Base-by-base conservation (phyloP, 2,113 vertebrate species). In the Corapipo altera region DNA sequence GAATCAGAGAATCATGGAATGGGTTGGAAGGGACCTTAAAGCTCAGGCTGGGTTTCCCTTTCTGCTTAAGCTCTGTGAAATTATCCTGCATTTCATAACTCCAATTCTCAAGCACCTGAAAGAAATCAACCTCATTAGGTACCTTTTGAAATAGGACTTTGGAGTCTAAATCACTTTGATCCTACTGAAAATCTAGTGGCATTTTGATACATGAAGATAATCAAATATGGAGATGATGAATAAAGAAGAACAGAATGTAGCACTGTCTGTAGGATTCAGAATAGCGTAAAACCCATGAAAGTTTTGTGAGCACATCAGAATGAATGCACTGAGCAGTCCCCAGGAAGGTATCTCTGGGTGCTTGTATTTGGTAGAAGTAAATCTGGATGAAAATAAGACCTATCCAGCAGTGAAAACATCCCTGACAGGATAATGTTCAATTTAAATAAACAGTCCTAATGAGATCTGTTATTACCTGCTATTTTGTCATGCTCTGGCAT, bases 381-480 rank as follows among this genome's bases (percentile, higher is more conserved):
- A 97, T 92, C 57, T 92, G 91, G 59, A 86, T 92, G 71, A 83
- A 95, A 92, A 94, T 66, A 92, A 94, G 39, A 80, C 91, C 75
- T 88, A 85, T 88, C 48, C 49, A 96, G 92, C 82, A 97, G 89
- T 85, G 85, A 97, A 97, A 97, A 95, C 78, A 95, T 88, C 96
- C 87, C 73, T 98, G 96, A 95, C 96, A 96, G 98, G 89, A 95
- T 98, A 97, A 97, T 97, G 88, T 96, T 97, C 91, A 90, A 97
- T 97, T 97, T 97, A 97, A 98, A 98, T 98, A 98, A 98, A 97
- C 97, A 97, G 79, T 30, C 85, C 96, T 98, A 97, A 97, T 97
- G 96, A 98, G 96, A 98, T 97, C 97, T 98, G 97, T 97, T 97
- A 96, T 97, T 98, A 97, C 95, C 97, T 92, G 95, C 91, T 94